Conservation (phyloP, 2,888 invertebrate species). For the Andricus curvator region DNA sequence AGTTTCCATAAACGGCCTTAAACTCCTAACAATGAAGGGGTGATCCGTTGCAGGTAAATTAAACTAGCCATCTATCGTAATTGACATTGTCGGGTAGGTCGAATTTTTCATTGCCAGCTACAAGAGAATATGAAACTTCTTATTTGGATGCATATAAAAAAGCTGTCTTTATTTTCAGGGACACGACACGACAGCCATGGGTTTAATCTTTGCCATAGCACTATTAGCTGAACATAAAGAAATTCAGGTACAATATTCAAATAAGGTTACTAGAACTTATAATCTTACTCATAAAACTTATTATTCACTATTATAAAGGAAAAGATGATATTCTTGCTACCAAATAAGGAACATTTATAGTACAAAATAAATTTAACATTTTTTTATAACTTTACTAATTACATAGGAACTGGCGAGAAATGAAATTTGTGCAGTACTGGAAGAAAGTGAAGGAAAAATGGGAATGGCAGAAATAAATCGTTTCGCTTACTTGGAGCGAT, state of each 20-base stretch:
- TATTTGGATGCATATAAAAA: background rate
- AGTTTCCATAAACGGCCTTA: too few relatives aligned
- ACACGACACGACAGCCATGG: constrained; percentile 83
- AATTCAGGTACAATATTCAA: constrained; percentile 67
- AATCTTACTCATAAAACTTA: background rate
- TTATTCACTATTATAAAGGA: background rate
- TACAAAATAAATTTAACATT: background rate
- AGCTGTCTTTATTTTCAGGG: constrained; percentile 77
- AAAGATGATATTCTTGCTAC: background rate
- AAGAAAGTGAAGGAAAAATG: constrained; percentile 79
- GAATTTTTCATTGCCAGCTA: too few relatives aligned
- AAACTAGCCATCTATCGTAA: too few relatives aligned
- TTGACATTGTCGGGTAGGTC: too few relatives aligned
- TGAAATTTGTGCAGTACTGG: constrained; percentile 74
- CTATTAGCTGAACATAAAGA: constrained; percentile 79
- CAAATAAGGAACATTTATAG: background rate
- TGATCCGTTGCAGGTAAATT: too few relatives aligned
- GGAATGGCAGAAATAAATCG: constrained; percentile 81
- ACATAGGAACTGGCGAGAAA: constrained; percentile 57
- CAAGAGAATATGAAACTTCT: too few relatives aligned
- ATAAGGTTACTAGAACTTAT: background rate
- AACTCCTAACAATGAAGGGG: too few relatives aligned
- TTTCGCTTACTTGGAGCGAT: constrained; percentile 85
- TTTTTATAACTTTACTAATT: background rate
- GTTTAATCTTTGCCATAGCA: constrained; percentile 79